Evolutionary conservation across 2,113 vertebrate genomes (phyloP).

Genomic region (Melanostigma gelatinosum): DNA sequence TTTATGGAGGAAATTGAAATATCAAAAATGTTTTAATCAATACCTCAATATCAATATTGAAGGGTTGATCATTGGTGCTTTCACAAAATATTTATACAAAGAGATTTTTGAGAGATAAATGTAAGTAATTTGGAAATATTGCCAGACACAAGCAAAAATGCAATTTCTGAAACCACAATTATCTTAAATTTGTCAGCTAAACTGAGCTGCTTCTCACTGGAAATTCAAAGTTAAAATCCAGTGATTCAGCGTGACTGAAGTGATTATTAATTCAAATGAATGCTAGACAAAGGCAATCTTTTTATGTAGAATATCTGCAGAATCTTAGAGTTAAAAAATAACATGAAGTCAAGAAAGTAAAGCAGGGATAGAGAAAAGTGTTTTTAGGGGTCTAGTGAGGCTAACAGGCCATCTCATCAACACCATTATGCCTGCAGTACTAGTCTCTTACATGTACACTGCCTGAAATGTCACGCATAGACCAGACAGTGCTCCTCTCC

Average conservation of each 20-base stretch:
- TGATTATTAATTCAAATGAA: neutral
- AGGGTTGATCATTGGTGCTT: too few relatives aligned
- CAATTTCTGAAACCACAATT: neutral
- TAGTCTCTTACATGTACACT: constrained; percentile 6
- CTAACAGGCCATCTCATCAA: constrained; percentile 20
- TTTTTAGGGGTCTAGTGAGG: neutral
- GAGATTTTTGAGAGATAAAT: too few relatives aligned
- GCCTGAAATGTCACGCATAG: neutral
- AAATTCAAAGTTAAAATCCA: neutral
- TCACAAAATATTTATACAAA: too few relatives aligned
- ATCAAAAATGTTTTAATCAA: too few relatives aligned
- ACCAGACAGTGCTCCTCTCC: neutral
- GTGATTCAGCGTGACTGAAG: neutral
- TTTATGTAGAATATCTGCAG: neutral
- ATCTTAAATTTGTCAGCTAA: neutral
- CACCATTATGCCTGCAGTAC: constrained; percentile 4
- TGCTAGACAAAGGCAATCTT: neutral
- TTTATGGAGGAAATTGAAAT: too few relatives aligned
- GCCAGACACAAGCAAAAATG: too few relatives aligned
- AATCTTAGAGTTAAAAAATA: neutral
- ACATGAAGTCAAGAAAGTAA: neutral
- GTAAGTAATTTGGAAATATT: too few relatives aligned
- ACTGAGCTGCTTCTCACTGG: neutral
- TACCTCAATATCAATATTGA: too few relatives aligned
- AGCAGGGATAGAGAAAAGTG: neutral